phyloP scores from a whole-genome alignment of 1,140 invertebrate genomes.

The Cardiocondyla obscurior region DNA sequence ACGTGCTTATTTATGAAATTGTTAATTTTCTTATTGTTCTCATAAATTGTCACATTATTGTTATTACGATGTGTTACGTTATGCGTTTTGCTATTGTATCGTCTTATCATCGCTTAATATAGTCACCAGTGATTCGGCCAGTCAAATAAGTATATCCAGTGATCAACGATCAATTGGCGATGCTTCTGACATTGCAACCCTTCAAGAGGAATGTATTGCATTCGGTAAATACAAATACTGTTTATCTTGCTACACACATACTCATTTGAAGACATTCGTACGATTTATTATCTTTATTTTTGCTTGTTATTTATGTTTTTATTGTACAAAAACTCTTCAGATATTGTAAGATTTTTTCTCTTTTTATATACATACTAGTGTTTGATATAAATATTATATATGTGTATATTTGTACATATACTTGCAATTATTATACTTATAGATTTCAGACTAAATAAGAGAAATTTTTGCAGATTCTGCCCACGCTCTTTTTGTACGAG shows the following conservation, averaged over 20 bases:
- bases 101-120: slow-evolving; percentile 82
- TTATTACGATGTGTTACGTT: slow-evolving; percentile 78
- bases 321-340: too few species aligned
- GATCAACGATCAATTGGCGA: slow-evolving; percentile 82
- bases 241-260: slow-evolving; percentile 60
- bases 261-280: slow-evolving; percentile 13
- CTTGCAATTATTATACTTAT: neutral
- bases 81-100: slow-evolving; percentile 78
- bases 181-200: slow-evolving; percentile 81
- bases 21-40: slow-evolving; percentile 73
- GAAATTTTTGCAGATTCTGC: slow-evolving; percentile 88
- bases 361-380: neutral
- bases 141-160: slow-evolving; percentile 84
- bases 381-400: slow-evolving; percentile 1
- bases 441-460: neutral
- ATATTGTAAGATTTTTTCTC: too few species aligned
- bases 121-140: slow-evolving; percentile 83
- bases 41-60: slow-evolving; percentile 77
- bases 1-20: slow-evolving; percentile 77
- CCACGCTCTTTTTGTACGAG: slow-evolving; percentile 94
- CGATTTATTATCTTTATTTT: slow-evolving; percentile 9
- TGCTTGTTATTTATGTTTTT: slow-evolving; percentile 15
- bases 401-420: slow-evolving; percentile 4
- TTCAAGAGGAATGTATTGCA: slow-evolving; percentile 82
- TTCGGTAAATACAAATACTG: slow-evolving; percentile 81